phyloP scores from a whole-genome alignment of 1,140 invertebrate genomes.

The Aphelinus certus region DNA sequence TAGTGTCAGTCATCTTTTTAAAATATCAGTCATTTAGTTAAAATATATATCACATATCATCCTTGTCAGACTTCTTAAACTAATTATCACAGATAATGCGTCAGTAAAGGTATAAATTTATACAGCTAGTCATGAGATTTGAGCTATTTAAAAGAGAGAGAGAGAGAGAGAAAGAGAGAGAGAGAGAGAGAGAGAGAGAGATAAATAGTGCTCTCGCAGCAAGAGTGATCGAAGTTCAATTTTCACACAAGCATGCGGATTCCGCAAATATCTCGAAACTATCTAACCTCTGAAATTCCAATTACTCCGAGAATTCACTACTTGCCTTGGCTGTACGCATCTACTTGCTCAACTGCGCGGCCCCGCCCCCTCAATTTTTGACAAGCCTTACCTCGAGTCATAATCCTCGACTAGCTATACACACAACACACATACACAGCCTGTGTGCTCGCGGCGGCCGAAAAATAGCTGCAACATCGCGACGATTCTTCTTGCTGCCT shows the following conservation, averaged over 20 bases:
- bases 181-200: not conserved
- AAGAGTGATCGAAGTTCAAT: not conserved
- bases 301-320: not conserved
- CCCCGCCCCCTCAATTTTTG: no score
- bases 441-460: not conserved
- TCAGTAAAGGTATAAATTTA: no score
- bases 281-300: not conserved
- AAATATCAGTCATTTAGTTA: no score
- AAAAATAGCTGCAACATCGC: conserved; percentile 14
- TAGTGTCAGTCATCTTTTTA: no score
- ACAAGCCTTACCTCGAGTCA: no score
- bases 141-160: no score
- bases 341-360: not conserved
- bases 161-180: not conserved
- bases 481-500: conserved; percentile 18
- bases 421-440: not conserved
- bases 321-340: not conserved
- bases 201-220: not conserved
- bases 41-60: no score
- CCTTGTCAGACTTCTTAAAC: no score
- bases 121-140: no score
- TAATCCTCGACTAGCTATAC: no score
- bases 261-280: not conserved
- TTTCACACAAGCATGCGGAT: not conserved
- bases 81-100: no score